phyloP scores from a whole-genome alignment of 2,113 vertebrate genomes.

The Notothenia rossii region DNA sequence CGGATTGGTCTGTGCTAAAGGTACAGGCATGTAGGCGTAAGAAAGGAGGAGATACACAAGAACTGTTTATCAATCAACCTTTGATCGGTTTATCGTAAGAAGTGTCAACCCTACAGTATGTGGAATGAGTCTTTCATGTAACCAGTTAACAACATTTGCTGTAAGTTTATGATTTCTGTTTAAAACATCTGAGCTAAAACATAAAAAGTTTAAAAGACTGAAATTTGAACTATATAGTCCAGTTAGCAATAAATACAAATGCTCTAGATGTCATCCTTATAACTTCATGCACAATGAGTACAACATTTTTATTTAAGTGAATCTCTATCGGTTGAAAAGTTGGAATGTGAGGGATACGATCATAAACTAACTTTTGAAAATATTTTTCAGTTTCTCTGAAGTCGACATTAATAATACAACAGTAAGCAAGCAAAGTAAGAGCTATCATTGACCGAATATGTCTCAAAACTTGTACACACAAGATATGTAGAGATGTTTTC shows the following conservation, averaged over 20 bases:
- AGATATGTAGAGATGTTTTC: not conserved
- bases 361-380: not conserved
- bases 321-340: not conserved
- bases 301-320: slow-evolving; percentile 6
- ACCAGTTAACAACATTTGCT: not conserved
- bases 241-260: not conserved
- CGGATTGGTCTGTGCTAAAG: slow-evolving; percentile 52
- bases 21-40: slow-evolving; percentile 44
- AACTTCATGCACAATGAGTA: not conserved
- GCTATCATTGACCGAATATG: not conserved
- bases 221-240: not conserved
- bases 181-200: not conserved
- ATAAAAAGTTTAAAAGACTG: not conserved
- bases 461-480: not conserved
- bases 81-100: slow-evolving; percentile 9
- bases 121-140: slow-evolving; percentile 17
- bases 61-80: slow-evolving; percentile 18
- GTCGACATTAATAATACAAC: not conserved
- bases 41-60: slow-evolving; percentile 11
- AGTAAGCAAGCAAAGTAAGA: not conserved
- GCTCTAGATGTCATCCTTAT: not conserved
- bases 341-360: not conserved
- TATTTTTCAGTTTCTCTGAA: not conserved
- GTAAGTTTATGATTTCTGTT: not conserved
- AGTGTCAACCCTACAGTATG: not conserved